These are phyloP conservation scores for Mythimna lalbum DNA, from an alignment of 2,888 invertebrate genomes.

Conservation along the genomic window DNA sequence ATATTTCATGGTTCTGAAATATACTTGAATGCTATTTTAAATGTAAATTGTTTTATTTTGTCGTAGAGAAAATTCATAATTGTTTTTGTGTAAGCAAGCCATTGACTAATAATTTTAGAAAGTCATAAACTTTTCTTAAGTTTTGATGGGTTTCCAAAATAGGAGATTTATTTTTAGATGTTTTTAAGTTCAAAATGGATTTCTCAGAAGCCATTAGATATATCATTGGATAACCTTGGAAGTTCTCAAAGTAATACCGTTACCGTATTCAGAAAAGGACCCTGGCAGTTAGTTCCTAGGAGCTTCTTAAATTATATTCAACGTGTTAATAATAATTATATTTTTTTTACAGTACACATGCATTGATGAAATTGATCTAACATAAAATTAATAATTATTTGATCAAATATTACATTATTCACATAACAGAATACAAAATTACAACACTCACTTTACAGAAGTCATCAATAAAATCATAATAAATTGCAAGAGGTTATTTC, in stretches of 20 bases:
- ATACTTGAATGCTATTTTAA: constrained; percentile 13
- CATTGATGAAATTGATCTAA: no score
- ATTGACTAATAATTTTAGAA: neutral
- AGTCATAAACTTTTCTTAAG: constrained; percentile 5
- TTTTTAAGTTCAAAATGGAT: neutral
- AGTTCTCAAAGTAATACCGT: constrained; percentile 5
- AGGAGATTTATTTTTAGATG: constrained; percentile 1
- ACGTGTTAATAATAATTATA: neutral
- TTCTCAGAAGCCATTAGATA: constrained; percentile 9
- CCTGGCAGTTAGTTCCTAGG: neutral
- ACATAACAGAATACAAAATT: no score
- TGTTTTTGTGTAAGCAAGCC: constrained; percentile 6
- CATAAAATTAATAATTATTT: no score
- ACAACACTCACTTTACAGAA: no score
- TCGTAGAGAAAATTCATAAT: neutral
- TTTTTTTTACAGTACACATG: no score
- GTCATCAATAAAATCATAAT: no score
- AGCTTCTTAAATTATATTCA: neutral
- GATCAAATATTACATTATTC: no score
- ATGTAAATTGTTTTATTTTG: constrained; percentile 38
- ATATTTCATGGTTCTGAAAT: constrained; percentile 18
- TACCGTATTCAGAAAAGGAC: neutral
- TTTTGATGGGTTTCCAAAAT: neutral
- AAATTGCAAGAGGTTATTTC: no score
- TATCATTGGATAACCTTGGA: constrained; percentile 4